Base-by-base conservation (phyloP, 2,888 invertebrate species). In the Actias luna region DNA sequence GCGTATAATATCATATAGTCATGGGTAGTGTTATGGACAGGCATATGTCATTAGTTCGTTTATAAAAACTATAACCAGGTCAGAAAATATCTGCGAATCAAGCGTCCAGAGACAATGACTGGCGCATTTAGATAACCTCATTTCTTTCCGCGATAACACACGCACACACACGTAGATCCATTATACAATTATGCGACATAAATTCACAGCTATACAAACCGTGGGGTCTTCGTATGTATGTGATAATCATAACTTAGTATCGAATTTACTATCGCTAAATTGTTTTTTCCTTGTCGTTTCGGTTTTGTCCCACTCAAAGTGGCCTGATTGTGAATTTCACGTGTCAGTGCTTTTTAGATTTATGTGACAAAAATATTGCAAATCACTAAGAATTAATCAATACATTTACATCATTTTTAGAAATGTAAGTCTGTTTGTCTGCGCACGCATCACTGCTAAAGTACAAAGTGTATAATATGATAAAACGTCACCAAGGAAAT, bases 71-170 rank as follows among this genome's bases (percentile, higher is more conserved):
- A n/a, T 18, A 29, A 55, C 7, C 29, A 16, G 29, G 29, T n/a
- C 29, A 2, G 55, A 18, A 16, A 18, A 27, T 55, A 55, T 55
- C 55, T 29, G 55, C 29, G 55, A 27, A 55, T 55, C 55, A 55
- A 55, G 29, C 46, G 46, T 55, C 27, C 55, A 55, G 22, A 88
- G 82, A 88, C 89, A 90, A 87, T 89, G 90, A 91, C 88, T 87
- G 77, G 71, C 81, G 85, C 85, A 84, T 85, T 81, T 82, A 91
- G 92, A 92, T 92, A 92, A 92, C 92, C 92, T 90, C 92, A 92
- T 92, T 92, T 92, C 90, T 92, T 92, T 92, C 84, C 79, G 79
- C 78, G 86, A 88, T 88, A 86, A 78, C 82, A 76, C 82, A 69
- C 82, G 76, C 82, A 69, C 84, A 79, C 78, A 63, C 22, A 10